Base-by-base conservation (phyloP, 2,797 vertebrate genomes). In the Phalloptychus januarius region DNA sequence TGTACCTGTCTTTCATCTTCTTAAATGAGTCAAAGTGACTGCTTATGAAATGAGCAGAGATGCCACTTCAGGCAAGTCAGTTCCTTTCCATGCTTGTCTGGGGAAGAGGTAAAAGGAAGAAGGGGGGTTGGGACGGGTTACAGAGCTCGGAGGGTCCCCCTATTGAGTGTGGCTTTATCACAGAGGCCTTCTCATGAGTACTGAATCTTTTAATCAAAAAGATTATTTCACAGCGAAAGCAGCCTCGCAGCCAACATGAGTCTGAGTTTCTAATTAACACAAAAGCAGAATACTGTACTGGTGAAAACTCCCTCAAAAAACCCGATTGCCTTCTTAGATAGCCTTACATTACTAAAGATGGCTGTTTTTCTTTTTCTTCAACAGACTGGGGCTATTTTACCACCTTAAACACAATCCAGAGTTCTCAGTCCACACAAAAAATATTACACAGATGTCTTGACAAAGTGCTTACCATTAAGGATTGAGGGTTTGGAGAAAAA, bases 201-300 rank as follows among this genome's bases (percentile, higher is more conserved):
- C 87, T 80, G 89, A 87, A 83, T 92, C 86, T 91, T 92, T 90
- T 95, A 93, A 96, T 95, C 95, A 95, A 95, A 96, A 91, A 92
- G 87, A 87, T 90, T 83, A 87, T 92, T 94, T 91, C 80, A 87
- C 88, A 90, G 92, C 81, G 86, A 92, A 95, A 93, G 74, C 89
- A 91, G 88, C 92, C 93, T 94, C 31, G 78, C 93, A 95, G 93
- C 93, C 90, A 92, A 83, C 90, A 85, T 88, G 89, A 90, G 85
- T 87, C 79, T 77, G 86, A 93, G 90, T 79, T 88, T 93, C 93
- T 95, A 95, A 96, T 95, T 95, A 95, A 94, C 93, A 94, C 92
- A 93, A 93, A 93, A 92, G 92, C 90, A 92, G 93, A 93, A 91
- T 71, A 92, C 83, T 70, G 78, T 16, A 72, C 63, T 83, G 76